These are phyloP conservation scores for Glossosoma conforme DNA, from an alignment of 1,140 invertebrate species.

Conservation along the genomic window DNA sequence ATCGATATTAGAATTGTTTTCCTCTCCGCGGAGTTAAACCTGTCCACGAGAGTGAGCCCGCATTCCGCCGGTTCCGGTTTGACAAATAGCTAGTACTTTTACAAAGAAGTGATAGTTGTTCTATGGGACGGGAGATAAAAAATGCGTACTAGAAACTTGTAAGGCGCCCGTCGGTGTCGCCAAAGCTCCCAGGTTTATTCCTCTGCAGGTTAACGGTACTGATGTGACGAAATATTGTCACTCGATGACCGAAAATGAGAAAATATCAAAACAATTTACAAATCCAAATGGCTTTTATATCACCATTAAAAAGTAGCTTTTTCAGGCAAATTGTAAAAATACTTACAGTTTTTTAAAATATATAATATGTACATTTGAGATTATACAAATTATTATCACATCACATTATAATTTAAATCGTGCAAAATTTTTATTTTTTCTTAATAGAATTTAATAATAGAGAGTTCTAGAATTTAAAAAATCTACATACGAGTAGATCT, in stretches of 20 bases:
- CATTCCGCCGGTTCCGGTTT: constrained; percentile 32
- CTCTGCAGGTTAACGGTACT: constrained; percentile 18
- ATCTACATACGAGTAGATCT: too few relatives aligned
- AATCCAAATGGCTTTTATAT: too few relatives aligned
- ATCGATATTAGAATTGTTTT: constrained; percentile 24
- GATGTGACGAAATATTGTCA: constrained; percentile 23
- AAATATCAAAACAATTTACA: not conserved
- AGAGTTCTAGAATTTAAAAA: too few relatives aligned
- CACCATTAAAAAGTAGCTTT: too few relatives aligned
- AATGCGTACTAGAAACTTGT: constrained; percentile 18
- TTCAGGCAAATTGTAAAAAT: too few relatives aligned
- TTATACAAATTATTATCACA: too few relatives aligned
- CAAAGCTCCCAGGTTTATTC: constrained; percentile 6
- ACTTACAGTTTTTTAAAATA: too few relatives aligned
- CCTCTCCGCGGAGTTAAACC: constrained; percentile 18
- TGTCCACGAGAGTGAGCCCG: constrained; percentile 24
- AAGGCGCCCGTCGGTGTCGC: constrained; percentile 3
- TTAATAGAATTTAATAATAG: too few relatives aligned
- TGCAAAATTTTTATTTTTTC: too few relatives aligned
- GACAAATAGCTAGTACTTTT: constrained; percentile 31
- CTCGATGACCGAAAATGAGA: constrained; percentile 4
- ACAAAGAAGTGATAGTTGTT: constrained; percentile 32
- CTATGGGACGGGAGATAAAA: constrained; percentile 23
- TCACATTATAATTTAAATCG: too few relatives aligned
- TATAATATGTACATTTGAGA: too few relatives aligned